A percentile compares a stretch with the other conserved stretches of the same genome.
phyloP scores from a whole-genome alignment of 1,140 invertebrate species.

The Trigoniulus corallinus region DNA sequence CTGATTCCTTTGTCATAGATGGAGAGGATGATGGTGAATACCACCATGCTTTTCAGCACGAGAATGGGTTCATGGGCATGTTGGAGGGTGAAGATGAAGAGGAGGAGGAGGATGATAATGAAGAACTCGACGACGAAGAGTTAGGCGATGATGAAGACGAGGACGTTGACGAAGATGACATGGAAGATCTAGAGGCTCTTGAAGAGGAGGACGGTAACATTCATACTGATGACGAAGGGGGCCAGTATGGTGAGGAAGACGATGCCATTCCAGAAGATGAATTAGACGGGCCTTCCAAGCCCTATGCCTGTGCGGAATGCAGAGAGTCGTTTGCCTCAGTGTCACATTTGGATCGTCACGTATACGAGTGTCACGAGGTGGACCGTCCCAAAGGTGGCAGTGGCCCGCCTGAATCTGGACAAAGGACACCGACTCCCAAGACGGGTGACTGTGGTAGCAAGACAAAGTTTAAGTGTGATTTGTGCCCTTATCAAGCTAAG shows the following conservation, averaged over 20 bases:
- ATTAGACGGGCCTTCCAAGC: background rate
- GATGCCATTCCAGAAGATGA: conserved; percentile 13
- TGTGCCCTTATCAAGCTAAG: conserved; percentile 43
- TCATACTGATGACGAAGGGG: background rate
- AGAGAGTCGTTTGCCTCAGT: background rate
- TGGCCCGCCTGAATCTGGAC: background rate
- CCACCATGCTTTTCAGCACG: too few relatives aligned
- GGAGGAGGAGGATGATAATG: conserved; percentile 13
- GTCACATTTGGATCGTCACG: background rate
- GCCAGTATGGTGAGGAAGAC: conserved; percentile 14
- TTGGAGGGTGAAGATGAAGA: conserved; percentile 27
- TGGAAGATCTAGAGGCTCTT: conserved; percentile 16
- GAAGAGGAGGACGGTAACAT: conserved; percentile 14
- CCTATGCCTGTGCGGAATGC: too few relatives aligned
- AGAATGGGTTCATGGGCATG: conserved; percentile 25
- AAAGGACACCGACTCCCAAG: background rate
- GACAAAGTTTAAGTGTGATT: background rate
- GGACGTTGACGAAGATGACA: conserved; percentile 2
- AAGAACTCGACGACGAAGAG: conserved; percentile 10
- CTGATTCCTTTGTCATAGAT: too few relatives aligned
- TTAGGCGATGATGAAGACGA: conserved; percentile 1
- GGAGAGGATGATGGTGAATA: too few relatives aligned
- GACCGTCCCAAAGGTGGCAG: too few relatives aligned
- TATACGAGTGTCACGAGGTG: background rate
- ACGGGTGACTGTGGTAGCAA: background rate